phyloP scores from a whole-genome alignment of 2,113 vertebrate species.

The Camelus dromedarius region DNA sequence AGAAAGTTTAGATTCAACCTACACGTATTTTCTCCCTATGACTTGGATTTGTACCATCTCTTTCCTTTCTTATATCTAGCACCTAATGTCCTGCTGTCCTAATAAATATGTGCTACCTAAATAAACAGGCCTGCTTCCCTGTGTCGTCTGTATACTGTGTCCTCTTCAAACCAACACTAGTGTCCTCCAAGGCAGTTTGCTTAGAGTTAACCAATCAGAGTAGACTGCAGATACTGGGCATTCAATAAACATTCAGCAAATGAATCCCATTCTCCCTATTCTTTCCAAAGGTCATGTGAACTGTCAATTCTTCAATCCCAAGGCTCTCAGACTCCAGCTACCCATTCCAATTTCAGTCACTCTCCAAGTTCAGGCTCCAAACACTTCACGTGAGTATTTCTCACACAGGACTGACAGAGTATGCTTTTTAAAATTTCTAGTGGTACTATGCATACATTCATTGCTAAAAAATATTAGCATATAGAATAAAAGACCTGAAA shows the following conservation, averaged over 20 bases:
- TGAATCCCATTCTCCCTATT: conserved; percentile 8
- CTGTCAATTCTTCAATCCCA: background rate
- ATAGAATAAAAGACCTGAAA: conserved; percentile 54
- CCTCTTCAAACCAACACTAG: background rate
- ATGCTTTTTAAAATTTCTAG: conserved; percentile 54
- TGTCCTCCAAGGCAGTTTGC: background rate
- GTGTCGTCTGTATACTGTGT: background rate
- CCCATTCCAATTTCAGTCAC: background rate
- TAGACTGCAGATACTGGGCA: background rate
- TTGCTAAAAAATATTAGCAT: conserved; percentile 20
- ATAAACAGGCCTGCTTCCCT: background rate
- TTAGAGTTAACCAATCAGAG: background rate
- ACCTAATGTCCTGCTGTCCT: background rate
- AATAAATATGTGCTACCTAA: conserved; percentile 28
- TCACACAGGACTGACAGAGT: background rate
- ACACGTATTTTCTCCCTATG: conserved; percentile 1
- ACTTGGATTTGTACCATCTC: background rate
- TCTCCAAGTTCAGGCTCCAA: background rate
- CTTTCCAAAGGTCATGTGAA: background rate
- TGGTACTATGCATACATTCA: background rate
- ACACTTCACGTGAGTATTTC: background rate
- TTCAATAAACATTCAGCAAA: conserved; percentile 17
- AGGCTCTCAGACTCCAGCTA: background rate
- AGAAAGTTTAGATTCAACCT: conserved; percentile 29
- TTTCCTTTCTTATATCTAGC: background rate